Evolutionary conservation across 2,797 vertebrate genomes (phyloP).

Genomic region (Enteromius argenteus): DNA sequence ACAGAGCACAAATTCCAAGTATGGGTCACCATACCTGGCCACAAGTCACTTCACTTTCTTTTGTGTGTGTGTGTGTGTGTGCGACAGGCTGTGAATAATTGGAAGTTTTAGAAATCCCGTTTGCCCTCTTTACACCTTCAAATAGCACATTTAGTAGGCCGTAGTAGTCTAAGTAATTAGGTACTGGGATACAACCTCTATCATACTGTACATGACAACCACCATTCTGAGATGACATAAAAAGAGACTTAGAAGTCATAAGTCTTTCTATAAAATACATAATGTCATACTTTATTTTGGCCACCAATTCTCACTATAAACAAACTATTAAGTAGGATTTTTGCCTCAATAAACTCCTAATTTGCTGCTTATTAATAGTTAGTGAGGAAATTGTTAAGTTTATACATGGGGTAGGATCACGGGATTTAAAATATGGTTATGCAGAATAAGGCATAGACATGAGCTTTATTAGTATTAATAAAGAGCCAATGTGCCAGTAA

Average conservation of each 20-base stretch:
- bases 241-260: not conserved
- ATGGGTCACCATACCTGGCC: too few species aligned
- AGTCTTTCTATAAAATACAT: not conserved
- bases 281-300: not conserved
- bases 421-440: not conserved
- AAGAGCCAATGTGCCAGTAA: too few species aligned
- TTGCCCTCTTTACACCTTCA: not conserved
- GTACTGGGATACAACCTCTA: not conserved
- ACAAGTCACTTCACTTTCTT: not conserved
- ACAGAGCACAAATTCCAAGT: too few species aligned
- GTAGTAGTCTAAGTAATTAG: not conserved
- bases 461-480: too few species aligned
- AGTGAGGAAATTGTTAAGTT: not conserved
- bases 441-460: not conserved
- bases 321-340: not conserved
- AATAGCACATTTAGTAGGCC: not conserved
- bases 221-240: not conserved
- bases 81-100: not conserved
- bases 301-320: not conserved
- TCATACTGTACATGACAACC: not conserved
- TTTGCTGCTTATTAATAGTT: not conserved
- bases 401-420: not conserved
- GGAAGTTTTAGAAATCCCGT: not conserved
- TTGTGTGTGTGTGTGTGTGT: not conserved
- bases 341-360: not conserved